Conservation (phyloP, 1,140 invertebrate genomes). For the Coenobita brevimanus region DNA sequence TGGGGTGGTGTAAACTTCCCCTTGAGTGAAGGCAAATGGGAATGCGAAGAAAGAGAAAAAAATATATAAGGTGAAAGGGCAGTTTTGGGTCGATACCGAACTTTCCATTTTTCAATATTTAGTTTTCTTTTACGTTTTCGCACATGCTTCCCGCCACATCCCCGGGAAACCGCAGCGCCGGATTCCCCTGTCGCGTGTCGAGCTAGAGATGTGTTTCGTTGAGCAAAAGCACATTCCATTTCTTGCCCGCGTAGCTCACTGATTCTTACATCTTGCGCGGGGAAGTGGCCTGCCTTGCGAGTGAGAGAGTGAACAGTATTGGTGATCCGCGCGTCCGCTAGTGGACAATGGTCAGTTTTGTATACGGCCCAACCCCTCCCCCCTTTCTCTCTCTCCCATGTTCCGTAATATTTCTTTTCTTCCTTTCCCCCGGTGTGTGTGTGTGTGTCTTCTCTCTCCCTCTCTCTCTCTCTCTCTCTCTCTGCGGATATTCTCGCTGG, state of each 20-base stretch:
- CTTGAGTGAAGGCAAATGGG: slow-evolving; percentile 37
- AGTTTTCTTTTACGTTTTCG: slow-evolving; percentile 6
- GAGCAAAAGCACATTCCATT: too few species aligned
- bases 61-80: slow-evolving; percentile 34
- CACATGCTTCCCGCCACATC: not conserved
- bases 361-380: too few species aligned
- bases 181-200: not conserved
- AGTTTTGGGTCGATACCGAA: slow-evolving; percentile 39
- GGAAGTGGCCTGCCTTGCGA: too few species aligned
- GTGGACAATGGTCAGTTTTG: too few species aligned
- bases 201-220: not conserved
- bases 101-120: slow-evolving; percentile 23
- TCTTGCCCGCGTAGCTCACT: too few species aligned
- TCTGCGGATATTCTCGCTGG: not conserved
- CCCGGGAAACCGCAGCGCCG: too few species aligned
- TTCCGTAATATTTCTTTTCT: too few species aligned
- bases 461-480: slow-evolving; percentile 11
- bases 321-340: too few species aligned
- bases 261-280: too few species aligned
- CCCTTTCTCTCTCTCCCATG: too few species aligned
- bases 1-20: slow-evolving; percentile 20
- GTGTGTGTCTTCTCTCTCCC: not conserved
- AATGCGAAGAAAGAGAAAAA: slow-evolving; percentile 18
- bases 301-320: too few species aligned
- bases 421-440: not conserved